These are phyloP conservation scores for Idris sp. DNA, from an alignment of 1,140 invertebrate genomes.

Conservation along the genomic window DNA sequence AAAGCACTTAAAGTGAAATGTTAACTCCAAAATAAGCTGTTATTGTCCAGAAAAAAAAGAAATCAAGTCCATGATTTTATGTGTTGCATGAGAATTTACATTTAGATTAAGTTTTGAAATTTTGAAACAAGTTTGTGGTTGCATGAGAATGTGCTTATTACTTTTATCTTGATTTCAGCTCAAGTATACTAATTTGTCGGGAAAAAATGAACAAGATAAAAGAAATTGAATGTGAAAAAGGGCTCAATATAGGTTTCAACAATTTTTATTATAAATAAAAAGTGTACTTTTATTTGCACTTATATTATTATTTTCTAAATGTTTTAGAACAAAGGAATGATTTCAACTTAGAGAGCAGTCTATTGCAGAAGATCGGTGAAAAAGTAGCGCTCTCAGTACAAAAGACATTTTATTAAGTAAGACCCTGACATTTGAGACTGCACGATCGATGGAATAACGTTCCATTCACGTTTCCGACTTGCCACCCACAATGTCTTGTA, in stretches of 20 bases:
- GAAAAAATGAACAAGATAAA: too few species aligned
- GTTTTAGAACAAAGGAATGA: not conserved
- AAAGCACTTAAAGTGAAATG: slow-evolving; percentile 15
- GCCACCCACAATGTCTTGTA: slow-evolving; percentile 18
- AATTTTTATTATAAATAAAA: too few species aligned
- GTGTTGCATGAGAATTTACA: slow-evolving; percentile 5
- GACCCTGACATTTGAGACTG: slow-evolving; percentile 44
- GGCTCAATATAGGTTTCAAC: too few species aligned
- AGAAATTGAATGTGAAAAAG: too few species aligned
- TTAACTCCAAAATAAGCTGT: not conserved
- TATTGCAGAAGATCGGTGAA: slow-evolving; percentile 15
- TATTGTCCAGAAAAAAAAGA: slow-evolving; percentile 2
- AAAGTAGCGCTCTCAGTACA: slow-evolving; percentile 15
- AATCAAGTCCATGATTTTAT: slow-evolving; percentile 7
- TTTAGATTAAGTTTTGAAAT: slow-evolving; percentile 14
- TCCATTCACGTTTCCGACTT: slow-evolving; percentile 24
- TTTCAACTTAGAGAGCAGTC: too few species aligned
- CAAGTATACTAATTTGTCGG: too few species aligned
- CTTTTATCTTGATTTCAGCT: not conserved
- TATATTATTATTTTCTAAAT: slow-evolving; percentile 3
- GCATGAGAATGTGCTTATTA: slow-evolving; percentile 5
- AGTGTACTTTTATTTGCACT: too few species aligned
- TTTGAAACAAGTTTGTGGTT: not conserved
- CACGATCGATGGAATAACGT: slow-evolving; percentile 36
- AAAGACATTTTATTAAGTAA: slow-evolving; percentile 32